These are phyloP conservation scores for Brenthis daphne DNA, from an alignment of 2,888 invertebrate species.

Conservation along the genomic window DNA sequence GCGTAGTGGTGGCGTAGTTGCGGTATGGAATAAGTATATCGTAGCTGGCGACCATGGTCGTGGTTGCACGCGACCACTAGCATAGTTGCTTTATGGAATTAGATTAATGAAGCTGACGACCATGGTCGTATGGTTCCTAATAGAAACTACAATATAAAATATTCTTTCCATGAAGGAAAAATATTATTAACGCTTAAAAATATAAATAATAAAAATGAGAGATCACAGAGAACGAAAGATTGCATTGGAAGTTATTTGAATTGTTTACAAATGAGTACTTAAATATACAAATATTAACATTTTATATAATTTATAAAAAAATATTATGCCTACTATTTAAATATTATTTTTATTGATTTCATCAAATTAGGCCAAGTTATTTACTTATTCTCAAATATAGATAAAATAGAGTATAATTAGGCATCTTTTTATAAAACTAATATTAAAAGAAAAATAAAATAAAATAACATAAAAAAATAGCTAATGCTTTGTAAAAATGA, in stretches of 20 bases:
- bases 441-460: too few relatives aligned
- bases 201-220: slow-evolving; percentile 46
- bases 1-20: too few relatives aligned
- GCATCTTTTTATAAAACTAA: too few relatives aligned
- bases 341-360: too few relatives aligned
- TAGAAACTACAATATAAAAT: slow-evolving; percentile 2
- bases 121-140: background rate
- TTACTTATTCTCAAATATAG: too few relatives aligned
- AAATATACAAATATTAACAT: background rate
- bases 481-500: too few relatives aligned
- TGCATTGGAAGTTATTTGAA: slow-evolving; percentile 45
- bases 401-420: too few relatives aligned
- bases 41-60: too few relatives aligned
- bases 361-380: too few relatives aligned
- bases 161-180: background rate
- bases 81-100: background rate
- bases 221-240: slow-evolving; percentile 73
- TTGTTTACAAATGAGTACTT: slow-evolving; percentile 10
- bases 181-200: slow-evolving; percentile 5
- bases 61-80: background rate
- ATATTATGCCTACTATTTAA: background rate
- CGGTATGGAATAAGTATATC: too few relatives aligned
- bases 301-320: slow-evolving; percentile 6
- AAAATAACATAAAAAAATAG: too few relatives aligned
- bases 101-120: background rate